These are phyloP conservation scores for Macquaria ambigua DNA, from an alignment of 2,113 vertebrate genomes.

Conservation along the genomic window DNA sequence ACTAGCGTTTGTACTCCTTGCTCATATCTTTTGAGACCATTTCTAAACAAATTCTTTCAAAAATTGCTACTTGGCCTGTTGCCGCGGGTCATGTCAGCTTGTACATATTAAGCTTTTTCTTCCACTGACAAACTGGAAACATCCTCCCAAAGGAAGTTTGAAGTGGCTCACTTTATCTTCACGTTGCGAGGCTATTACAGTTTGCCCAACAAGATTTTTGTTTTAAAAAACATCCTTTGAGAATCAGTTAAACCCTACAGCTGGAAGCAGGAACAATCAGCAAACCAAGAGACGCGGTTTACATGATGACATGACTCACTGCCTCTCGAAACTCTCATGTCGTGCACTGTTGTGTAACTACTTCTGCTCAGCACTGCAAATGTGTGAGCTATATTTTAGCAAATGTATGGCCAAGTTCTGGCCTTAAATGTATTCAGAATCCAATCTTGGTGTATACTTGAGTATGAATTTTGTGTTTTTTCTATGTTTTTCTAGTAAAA, in stretches of 20 bases:
- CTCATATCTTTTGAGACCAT: not conserved
- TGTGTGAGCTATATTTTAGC: not conserved
- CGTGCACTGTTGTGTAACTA: not conserved
- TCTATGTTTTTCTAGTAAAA: not conserved
- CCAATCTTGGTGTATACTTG: not conserved
- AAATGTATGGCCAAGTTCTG: not conserved
- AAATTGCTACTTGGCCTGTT: not conserved
- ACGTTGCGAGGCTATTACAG: not conserved
- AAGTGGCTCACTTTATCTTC: not conserved
- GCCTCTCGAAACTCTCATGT: not conserved
- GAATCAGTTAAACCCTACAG: not conserved
- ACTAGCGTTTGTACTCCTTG: not conserved
- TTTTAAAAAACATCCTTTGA: not conserved
- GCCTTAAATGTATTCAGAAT: not conserved
- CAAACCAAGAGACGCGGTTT: not conserved
- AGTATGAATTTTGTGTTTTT: not conserved
- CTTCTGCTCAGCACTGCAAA: not conserved
- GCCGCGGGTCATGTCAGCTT: not conserved
- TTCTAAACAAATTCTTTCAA: not conserved
- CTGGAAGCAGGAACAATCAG: not conserved
- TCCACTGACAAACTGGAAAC: not conserved
- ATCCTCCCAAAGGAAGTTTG: not conserved
- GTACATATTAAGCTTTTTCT: not conserved
- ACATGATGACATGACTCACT: constrained; percentile 3
- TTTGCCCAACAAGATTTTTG: not conserved